Evolutionary conservation across 30 jellyfish, hydroid and myxozoan genomes (phyloP), one percentile per base, ranked within the genome.

Genomic region (Cassiopea andromeda): DNA sequence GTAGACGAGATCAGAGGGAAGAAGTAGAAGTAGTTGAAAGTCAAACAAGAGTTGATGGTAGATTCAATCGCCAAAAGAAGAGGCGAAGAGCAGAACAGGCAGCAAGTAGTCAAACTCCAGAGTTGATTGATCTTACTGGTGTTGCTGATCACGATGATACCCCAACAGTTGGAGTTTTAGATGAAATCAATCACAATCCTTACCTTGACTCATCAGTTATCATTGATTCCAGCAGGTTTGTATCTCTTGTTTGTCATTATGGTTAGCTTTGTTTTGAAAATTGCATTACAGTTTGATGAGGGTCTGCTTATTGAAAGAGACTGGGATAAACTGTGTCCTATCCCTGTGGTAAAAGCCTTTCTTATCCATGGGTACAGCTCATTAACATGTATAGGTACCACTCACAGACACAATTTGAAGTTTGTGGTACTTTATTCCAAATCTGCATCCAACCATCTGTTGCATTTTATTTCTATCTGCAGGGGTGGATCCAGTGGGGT

Each of bases 81-180:
- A 66, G 94, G 60, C 77, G 90, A 75, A 66, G 90, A 78, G 48
- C 69, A 6, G 68, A 77, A 18, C 94, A 67, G 46, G 54, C 38
- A 58, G 84, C 57, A 57, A 84, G 48, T 54, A 27, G 60, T 10
- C 92, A 73, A 44, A 80, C 85, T 47, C 94, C 94, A 2, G 95
- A 89, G 69, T 85, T 93, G 46, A 93, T 93, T 69, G 98, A 93
- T 77, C 85, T 93, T 73, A 93, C 98, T 48, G 98, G 71, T 50
- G 81, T 85, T 7, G 84, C 93, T 67, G 93, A 91, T 59, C 98
- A 92, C 16, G 98, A 92, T 18, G 94, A 87, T 44, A 60, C 85
- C 6, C 54, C 85, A 1, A 46, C 90, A 17, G 80, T 57, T 60
- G 18, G 94, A 44, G 90, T 87, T 4, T 1, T 78, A 15, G 94